A percentile compares a stretch with the other conserved stretches of the same genome.
phyloP scores from a whole-genome alignment of 2,113 vertebrate genomes.

The Pangasianodon hypophthalmus region DNA sequence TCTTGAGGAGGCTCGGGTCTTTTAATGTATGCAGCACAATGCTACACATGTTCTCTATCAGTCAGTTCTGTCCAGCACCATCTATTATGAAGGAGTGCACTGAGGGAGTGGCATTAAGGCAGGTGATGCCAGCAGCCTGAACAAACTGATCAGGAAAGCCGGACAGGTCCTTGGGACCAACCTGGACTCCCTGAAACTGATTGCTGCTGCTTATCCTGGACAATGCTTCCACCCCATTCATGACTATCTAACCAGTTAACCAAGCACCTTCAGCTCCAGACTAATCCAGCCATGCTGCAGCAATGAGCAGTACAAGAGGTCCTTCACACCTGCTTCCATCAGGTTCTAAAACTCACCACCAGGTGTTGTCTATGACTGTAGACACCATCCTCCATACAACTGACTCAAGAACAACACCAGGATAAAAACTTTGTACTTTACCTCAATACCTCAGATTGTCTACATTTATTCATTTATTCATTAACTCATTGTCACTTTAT shows the following conservation, averaged over 20 bases:
- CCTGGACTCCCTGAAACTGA: not conserved
- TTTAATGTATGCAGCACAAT: not conserved
- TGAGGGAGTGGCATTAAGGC: not conserved
- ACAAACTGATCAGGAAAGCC: not conserved
- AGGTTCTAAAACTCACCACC: not conserved
- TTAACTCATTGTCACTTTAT: not conserved
- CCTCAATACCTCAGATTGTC: too few species aligned
- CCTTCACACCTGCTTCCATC: not conserved
- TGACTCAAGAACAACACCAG: not conserved
- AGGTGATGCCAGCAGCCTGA: not conserved
- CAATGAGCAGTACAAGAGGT: not conserved
- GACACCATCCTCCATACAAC: not conserved
- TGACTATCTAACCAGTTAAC: too few species aligned
- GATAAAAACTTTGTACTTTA: too few species aligned
- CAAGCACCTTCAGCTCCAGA: not conserved
- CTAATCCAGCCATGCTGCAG: not conserved
- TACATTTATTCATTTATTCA: too few species aligned
- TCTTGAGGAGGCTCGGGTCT: not conserved
- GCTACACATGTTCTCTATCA: not conserved
- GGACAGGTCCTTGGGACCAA: not conserved
- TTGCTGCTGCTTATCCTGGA: not conserved
- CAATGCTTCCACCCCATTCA: not conserved
- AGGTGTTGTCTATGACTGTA: not conserved
- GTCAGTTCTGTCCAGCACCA: not conserved
- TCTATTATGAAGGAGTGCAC: not conserved